Conservation (phyloP, 1,140 invertebrate species). For the Rhagoletis zephyria region DNA sequence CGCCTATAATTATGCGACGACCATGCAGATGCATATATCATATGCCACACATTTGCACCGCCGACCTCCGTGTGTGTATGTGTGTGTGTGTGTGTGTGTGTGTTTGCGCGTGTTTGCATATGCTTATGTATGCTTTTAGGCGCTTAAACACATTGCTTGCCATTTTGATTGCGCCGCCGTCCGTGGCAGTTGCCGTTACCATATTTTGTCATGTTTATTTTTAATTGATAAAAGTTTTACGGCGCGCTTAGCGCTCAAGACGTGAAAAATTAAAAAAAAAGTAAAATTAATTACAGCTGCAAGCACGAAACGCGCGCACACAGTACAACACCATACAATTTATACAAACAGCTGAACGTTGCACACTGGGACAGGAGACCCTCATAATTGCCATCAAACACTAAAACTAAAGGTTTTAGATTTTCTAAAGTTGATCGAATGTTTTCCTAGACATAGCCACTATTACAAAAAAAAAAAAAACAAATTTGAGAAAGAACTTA, state of each 20-base stretch:
- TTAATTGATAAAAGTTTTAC: constrained; percentile 43
- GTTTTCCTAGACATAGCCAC: no score
- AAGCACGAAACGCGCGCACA: not conserved
- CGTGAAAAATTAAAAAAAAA: not conserved
- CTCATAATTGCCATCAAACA: no score
- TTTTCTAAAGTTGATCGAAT: no score
- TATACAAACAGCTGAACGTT: no score
- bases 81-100: no score
- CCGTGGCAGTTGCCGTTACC: not conserved
- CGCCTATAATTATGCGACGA: constrained; percentile 36
- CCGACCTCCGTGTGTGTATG: not conserved
- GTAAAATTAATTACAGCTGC: constrained; percentile 1
- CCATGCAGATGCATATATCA: not conserved
- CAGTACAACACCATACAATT: not conserved
- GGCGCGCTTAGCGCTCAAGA: not conserved
- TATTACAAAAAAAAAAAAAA: no score
- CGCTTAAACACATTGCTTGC: not conserved
- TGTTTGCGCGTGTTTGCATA: not conserved
- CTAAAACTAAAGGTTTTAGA: no score
- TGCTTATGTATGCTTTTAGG: not conserved
- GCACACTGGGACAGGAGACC: no score
- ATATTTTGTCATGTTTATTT: constrained; percentile 47
- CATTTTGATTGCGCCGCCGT: not conserved
- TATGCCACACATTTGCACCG: not conserved
- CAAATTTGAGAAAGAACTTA: no score